Evolutionary conservation across 2,113 vertebrate species (phyloP).

Genomic region (Hiodon tergisus): DNA sequence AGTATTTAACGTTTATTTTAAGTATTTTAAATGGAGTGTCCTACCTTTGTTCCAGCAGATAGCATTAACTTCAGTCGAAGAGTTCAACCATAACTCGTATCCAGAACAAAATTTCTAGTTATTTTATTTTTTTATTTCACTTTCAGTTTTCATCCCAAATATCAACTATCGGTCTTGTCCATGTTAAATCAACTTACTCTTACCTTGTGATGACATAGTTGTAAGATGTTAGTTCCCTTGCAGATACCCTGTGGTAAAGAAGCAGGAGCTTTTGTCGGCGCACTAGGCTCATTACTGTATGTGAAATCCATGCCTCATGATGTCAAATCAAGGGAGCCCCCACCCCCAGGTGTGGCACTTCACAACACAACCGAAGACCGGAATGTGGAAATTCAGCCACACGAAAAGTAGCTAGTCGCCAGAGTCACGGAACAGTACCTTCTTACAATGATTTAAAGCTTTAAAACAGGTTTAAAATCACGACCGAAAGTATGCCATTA

Average conservation of each 20-base stretch:
- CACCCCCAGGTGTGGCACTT: conserved; percentile 36
- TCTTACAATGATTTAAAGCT: neutral
- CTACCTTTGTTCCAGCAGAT: too few species aligned
- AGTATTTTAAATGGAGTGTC: too few species aligned
- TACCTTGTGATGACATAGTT: conserved; percentile 42
- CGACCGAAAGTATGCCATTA: neutral
- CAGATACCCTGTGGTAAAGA: neutral
- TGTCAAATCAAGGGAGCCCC: conserved; percentile 21
- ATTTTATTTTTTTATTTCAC: too few species aligned
- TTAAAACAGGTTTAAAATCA: conserved; percentile 14
- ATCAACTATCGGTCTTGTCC: too few species aligned
- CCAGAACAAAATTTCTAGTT: too few species aligned
- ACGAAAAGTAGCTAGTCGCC: too few species aligned
- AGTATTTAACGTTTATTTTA: too few species aligned
- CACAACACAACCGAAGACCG: conserved; percentile 17
- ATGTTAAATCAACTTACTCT: neutral
- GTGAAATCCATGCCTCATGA: conserved; percentile 29
- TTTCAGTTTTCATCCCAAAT: too few species aligned
- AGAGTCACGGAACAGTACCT: neutral
- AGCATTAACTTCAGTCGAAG: too few species aligned
- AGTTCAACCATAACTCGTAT: too few species aligned
- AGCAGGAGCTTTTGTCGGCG: neutral
- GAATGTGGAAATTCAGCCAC: conserved; percentile 44
- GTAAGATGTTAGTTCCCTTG: conserved; percentile 20
- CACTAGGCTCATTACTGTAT: neutral